These are phyloP conservation scores for Phanerotoma sp. DNA, from an alignment of 2,888 invertebrate genomes.

Conservation along the genomic window DNA sequence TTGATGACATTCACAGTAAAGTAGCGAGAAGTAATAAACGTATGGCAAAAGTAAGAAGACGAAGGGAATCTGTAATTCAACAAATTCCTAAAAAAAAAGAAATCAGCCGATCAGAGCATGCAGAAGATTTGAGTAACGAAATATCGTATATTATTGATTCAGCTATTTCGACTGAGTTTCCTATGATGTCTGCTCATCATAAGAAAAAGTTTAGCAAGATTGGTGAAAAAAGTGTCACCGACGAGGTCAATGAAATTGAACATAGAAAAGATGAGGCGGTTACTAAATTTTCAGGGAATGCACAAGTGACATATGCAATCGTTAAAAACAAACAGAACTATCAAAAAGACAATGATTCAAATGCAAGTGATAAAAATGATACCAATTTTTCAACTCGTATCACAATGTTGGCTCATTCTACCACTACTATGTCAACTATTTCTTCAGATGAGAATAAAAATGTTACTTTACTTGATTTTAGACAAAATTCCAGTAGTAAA, in stretches of 20 bases:
- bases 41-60: conserved; percentile 17
- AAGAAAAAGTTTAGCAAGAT: conserved; percentile 17
- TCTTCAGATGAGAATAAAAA: background rate
- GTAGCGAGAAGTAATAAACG: too few relatives aligned
- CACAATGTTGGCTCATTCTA: too few relatives aligned
- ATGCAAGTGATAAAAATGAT: background rate
- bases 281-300: too few relatives aligned
- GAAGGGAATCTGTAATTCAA: conserved; percentile 41
- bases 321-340: too few relatives aligned
- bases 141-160: conserved; percentile 54
- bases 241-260: conserved; percentile 23
- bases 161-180: conserved; percentile 38
- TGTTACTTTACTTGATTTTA: background rate
- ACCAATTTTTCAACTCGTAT: background rate
- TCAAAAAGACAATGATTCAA: too few relatives aligned
- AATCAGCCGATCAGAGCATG: conserved; percentile 40
- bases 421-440: background rate
- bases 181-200: conserved; percentile 9
- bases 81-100: conserved; percentile 50
- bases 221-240: conserved; percentile 15
- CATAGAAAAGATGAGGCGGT: too few relatives aligned
- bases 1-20: too few relatives aligned
- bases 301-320: too few relatives aligned
- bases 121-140: conserved; percentile 52
- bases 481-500: too few relatives aligned